Evolutionary conservation across 2,113 vertebrate species (phyloP).

Genomic region (Osmerus mordax): DNA sequence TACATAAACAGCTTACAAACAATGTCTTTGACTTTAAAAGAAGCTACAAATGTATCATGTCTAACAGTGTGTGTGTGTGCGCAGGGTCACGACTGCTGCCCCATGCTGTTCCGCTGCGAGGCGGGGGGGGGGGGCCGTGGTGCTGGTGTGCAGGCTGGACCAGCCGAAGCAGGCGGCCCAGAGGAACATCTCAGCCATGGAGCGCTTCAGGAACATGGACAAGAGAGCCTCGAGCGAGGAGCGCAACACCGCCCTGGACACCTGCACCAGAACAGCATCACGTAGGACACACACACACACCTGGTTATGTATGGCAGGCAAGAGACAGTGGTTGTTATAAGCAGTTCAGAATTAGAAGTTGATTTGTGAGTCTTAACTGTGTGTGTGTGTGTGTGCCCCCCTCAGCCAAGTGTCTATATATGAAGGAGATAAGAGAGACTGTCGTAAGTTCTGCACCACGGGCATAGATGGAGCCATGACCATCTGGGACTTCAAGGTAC

Average conservation of each 20-base stretch:
- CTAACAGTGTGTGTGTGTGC: conserved; percentile 6
- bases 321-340: no score
- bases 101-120: conserved; percentile 94
- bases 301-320: no score
- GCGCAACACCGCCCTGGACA: conserved; percentile 94
- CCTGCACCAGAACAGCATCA: conserved; percentile 91
- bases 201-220: conserved; percentile 99
- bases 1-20: background rate
- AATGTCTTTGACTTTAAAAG: background rate
- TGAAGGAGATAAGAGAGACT: conserved; percentile 97
- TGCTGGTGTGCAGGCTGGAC: conserved; percentile 93
- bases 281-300: conserved; percentile 63
- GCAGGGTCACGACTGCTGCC: conserved; percentile 98
- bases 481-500: conserved; percentile 98
- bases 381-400: no score
- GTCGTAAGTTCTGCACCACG: conserved; percentile 98
- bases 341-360: no score
- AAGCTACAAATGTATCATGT: background rate
- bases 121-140: conserved; percentile 81
- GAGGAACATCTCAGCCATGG: conserved; percentile 98
- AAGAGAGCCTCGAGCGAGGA: conserved; percentile 96
- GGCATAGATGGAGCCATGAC: conserved; percentile 99
- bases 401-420: conserved; percentile 98
- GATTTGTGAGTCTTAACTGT: no score
- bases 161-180: conserved; percentile 98